Percentiles rank a stretch among this genome's conserved stretches.
These are phyloP conservation scores for Noctilio leporinus DNA, from an alignment of 2,113 vertebrate species.

Conservation along the genomic window DNA sequence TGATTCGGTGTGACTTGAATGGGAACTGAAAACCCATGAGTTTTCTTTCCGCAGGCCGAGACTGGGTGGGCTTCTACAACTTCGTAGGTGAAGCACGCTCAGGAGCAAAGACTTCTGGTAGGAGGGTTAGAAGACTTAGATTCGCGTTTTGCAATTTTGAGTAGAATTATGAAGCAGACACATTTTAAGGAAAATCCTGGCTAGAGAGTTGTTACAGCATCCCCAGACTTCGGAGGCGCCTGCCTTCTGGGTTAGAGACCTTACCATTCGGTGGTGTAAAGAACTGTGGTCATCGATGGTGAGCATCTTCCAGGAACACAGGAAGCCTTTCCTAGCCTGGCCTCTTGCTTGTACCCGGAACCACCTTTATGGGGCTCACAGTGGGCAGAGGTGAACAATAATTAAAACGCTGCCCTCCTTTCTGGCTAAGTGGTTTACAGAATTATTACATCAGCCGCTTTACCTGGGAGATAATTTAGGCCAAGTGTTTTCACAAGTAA, in stretches of 20 bases:
- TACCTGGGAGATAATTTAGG: neutral
- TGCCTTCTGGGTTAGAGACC: neutral
- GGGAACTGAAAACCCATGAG: neutral
- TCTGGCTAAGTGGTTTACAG: neutral
- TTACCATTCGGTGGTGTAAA: neutral
- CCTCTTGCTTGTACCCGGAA: neutral
- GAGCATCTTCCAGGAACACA: neutral
- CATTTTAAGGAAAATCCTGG: neutral
- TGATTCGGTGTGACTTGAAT: neutral
- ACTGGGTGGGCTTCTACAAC: neutral
- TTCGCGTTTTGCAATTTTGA: neutral
- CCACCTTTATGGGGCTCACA: neutral
- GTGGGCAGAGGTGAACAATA: neutral
- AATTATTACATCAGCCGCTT: neutral
- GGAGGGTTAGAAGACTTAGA: neutral
- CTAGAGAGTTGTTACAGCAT: neutral
- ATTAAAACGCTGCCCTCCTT: neutral
- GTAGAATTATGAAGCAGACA: neutral
- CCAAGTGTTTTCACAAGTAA: neutral
- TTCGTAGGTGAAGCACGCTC: neutral
- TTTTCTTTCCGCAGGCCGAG: neutral
- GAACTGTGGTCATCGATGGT: neutral
- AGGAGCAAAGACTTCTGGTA: neutral
- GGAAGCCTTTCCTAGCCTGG: neutral
- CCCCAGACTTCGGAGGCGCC: neutral